Conservation (phyloP, 2,113 vertebrate genomes). For the Myxocyprinus asiaticus region DNA sequence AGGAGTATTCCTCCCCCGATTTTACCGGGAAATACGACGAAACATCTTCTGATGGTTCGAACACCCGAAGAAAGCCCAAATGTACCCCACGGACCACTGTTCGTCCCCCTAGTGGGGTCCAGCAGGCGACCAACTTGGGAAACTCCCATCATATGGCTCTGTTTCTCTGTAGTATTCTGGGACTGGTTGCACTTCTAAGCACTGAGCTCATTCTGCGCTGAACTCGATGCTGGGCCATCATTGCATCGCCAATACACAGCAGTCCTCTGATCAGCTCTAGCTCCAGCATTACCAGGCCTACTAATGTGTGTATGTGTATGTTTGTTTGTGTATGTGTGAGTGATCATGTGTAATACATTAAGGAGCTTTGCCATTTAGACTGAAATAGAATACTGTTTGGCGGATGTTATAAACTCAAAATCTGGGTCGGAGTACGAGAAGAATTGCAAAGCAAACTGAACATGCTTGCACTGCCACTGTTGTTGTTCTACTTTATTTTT, state of each 20-base stretch:
- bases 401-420: slow-evolving; percentile 46
- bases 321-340: slow-evolving; percentile 49
- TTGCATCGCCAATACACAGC: slow-evolving; percentile 55
- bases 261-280: slow-evolving; percentile 71
- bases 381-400: slow-evolving; percentile 43
- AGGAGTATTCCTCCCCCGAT: slow-evolving; percentile 81
- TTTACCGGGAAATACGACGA: slow-evolving; percentile 77
- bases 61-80: slow-evolving; percentile 91
- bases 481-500: slow-evolving; percentile 52
- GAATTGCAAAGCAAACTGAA: slow-evolving; percentile 50
- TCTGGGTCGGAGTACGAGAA: slow-evolving; percentile 40
- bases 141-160: slow-evolving; percentile 63
- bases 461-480: slow-evolving; percentile 76
- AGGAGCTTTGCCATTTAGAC: slow-evolving; percentile 71
- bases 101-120: slow-evolving; percentile 91
- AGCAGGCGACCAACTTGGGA: slow-evolving; percentile 83
- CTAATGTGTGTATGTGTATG: slow-evolving; percentile 68
- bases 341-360: slow-evolving; percentile 61
- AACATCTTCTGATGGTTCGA: slow-evolving; percentile 72
- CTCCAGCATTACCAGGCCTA: slow-evolving; percentile 73
- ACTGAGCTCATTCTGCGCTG: slow-evolving; percentile 82
- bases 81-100: slow-evolving; percentile 88
- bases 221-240: slow-evolving; percentile 75
- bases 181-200: slow-evolving; percentile 74
- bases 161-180: slow-evolving; percentile 68